Evolutionary conservation across 2,888 invertebrate genomes (phyloP).

Genomic region (Toxonevra muliebris): DNA sequence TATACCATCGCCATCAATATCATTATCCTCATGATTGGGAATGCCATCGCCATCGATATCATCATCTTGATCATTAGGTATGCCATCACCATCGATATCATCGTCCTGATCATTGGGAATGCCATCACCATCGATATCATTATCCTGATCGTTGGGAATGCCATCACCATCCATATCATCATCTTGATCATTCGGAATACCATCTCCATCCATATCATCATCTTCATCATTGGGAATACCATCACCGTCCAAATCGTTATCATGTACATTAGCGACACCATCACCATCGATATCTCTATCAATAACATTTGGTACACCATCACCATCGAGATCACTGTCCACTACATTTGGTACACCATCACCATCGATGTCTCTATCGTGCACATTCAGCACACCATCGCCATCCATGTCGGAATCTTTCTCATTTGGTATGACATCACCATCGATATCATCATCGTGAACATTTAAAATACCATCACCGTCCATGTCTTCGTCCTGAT

Average conservation of each 20-base stretch:
- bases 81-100: constrained; percentile 58
- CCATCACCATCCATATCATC: constrained; percentile 47
- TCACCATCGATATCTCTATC: constrained; percentile 65
- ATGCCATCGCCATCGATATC: constrained; percentile 60
- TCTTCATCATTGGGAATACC: constrained; percentile 49
- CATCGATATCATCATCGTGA: constrained; percentile 49
- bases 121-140: constrained; percentile 54
- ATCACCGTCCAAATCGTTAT: constrained; percentile 55
- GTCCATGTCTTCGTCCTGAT: constrained; percentile 52
- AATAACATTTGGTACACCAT: constrained; percentile 65
- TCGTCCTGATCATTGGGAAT: constrained; percentile 52
- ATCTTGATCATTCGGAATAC: constrained; percentile 40
- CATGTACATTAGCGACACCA: constrained; percentile 60
- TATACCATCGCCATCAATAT: constrained; percentile 56
- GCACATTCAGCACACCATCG: constrained; percentile 59
- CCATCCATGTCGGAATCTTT: constrained; percentile 56
- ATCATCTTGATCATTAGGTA: constrained; percentile 59
- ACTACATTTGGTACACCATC: constrained; percentile 61
- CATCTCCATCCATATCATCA: constrained; percentile 43
- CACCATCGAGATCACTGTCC: constrained; percentile 63
- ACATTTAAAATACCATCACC: constrained; percentile 51
- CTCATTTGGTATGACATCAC: constrained; percentile 59
- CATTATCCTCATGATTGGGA: constrained; percentile 56
- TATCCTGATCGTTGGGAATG: constrained; percentile 52
- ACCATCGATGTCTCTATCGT: constrained; percentile 60